These are phyloP conservation scores for Botrylloides violaceus DNA, from an alignment of 23 tunicate species.

Conservation along the genomic window DNA sequence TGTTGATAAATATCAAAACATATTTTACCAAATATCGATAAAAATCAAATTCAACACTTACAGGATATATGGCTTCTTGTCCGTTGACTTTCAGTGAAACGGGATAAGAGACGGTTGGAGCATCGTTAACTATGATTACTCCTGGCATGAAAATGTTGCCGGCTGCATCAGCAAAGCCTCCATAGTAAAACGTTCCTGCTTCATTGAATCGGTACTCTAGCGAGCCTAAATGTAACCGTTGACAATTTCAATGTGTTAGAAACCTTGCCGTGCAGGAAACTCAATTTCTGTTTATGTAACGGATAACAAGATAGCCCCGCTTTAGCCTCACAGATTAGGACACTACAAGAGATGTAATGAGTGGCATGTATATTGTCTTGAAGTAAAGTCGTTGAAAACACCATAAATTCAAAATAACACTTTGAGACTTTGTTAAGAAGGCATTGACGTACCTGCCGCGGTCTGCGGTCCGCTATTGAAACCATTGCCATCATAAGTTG, in stretches of 20 bases:
- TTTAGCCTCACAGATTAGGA: too few relatives aligned
- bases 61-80: neutral
- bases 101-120: neutral
- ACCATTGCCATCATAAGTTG: constrained; percentile 6
- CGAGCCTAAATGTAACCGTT: constrained; percentile 22
- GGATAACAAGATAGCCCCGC: too few relatives aligned
- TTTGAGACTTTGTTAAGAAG: too few relatives aligned
- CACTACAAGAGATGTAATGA: too few relatives aligned
- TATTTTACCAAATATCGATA: too few relatives aligned
- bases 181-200: constrained; percentile 29
- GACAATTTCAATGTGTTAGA: neutral
- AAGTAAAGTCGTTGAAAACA: too few relatives aligned
- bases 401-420: too few relatives aligned
- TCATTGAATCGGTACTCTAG: constrained; percentile 27
- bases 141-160: constrained; percentile 54
- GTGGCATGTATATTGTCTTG: too few relatives aligned
- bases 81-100: neutral
- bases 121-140: constrained; percentile 24
- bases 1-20: too few relatives aligned
- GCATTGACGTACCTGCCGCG: neutral
- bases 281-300: too few relatives aligned
- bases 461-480: constrained; percentile 2
- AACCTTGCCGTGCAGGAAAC: too few relatives aligned
- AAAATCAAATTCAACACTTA: too few relatives aligned
- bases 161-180: constrained; percentile 22